Percentiles rank a stretch among this genome's conserved stretches.
Evolutionary conservation across 2,797 vertebrate species (phyloP).

Genomic region (Synaphobranchus kaupii): DNA sequence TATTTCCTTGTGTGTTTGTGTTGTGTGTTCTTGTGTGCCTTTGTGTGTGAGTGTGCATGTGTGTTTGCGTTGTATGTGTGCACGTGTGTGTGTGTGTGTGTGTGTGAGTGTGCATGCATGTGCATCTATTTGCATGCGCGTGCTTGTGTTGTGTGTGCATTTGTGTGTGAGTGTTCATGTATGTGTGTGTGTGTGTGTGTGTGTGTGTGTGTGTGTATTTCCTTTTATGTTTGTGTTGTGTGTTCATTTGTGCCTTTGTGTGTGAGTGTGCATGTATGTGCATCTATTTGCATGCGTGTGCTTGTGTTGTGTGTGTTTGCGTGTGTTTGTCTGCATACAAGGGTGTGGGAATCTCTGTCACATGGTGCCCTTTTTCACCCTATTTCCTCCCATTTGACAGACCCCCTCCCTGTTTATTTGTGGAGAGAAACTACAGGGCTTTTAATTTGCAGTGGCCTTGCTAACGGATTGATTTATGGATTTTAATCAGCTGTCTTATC

Average conservation of each 20-base stretch:
- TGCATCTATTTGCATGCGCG: too few relatives aligned
- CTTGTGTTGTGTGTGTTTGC: not conserved
- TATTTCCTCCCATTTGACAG: not conserved
- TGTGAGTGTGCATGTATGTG: not conserved
- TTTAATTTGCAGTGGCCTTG: not conserved
- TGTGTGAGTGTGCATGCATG: too few relatives aligned
- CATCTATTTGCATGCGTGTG: not conserved
- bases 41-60: not conserved
- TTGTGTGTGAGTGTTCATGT: not conserved
- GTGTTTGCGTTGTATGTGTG: not conserved
- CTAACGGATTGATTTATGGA: conserved; percentile 37
- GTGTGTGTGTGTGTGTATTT: not conserved
- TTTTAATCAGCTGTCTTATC: conserved; percentile 43
- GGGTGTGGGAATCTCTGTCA: not conserved
- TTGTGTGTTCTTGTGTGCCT: too few relatives aligned
- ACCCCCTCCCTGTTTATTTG: not conserved
- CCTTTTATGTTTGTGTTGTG: not conserved
- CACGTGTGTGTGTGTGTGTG: too few relatives aligned
- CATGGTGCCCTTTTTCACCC: too few relatives aligned
- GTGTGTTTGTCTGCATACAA: not conserved
- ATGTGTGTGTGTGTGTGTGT: too few relatives aligned
- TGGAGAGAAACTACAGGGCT: not conserved
- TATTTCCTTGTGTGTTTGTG: not conserved
- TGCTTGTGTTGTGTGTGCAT: not conserved
- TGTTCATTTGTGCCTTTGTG: not conserved